phyloP scores from a whole-genome alignment of 2,888 invertebrate genomes.

The Dione vanillae region DNA sequence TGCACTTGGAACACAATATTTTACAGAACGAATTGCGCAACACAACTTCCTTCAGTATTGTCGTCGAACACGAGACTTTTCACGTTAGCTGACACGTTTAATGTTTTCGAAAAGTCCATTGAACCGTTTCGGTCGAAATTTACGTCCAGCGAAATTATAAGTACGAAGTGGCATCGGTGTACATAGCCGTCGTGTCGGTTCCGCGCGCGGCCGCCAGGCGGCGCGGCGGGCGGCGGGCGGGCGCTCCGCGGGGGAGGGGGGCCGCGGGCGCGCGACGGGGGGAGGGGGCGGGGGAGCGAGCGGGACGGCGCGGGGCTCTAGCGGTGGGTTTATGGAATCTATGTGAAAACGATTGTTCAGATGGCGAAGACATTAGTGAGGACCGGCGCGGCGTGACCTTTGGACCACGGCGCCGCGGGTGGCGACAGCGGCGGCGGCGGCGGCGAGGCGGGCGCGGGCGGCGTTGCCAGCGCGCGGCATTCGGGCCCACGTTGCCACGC shows the following conservation, averaged over 20 bases:
- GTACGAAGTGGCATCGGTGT: slow-evolving; percentile 84
- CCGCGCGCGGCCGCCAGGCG: slow-evolving; percentile 76
- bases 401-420: slow-evolving; percentile 75
- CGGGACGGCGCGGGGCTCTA: slow-evolving; percentile 60
- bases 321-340: slow-evolving; percentile 70
- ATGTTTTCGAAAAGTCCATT: slow-evolving; percentile 83
- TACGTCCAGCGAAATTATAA: slow-evolving; percentile 84
- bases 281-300: slow-evolving; percentile 54
- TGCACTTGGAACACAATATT: slow-evolving; percentile 75
- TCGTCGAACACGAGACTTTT: slow-evolving; percentile 70
- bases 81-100: slow-evolving; percentile 73
- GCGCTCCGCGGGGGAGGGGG: slow-evolving; percentile 58
- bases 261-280: slow-evolving; percentile 44
- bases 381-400: slow-evolving; percentile 73
- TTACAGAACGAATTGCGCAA: slow-evolving; percentile 68
- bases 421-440: slow-evolving; percentile 63
- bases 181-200: slow-evolving; percentile 70
- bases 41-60: slow-evolving; percentile 72
- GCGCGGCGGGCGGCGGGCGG: slow-evolving; percentile 74
- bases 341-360: slow-evolving; percentile 75
- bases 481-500: slow-evolving; percentile 54
- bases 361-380: slow-evolving; percentile 72
- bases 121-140: slow-evolving; percentile 84
- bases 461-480: slow-evolving; percentile 77
- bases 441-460: slow-evolving; percentile 76